Base-by-base conservation (phyloP, 2,888 invertebrate genomes). In the Autographa pulchrina region DNA sequence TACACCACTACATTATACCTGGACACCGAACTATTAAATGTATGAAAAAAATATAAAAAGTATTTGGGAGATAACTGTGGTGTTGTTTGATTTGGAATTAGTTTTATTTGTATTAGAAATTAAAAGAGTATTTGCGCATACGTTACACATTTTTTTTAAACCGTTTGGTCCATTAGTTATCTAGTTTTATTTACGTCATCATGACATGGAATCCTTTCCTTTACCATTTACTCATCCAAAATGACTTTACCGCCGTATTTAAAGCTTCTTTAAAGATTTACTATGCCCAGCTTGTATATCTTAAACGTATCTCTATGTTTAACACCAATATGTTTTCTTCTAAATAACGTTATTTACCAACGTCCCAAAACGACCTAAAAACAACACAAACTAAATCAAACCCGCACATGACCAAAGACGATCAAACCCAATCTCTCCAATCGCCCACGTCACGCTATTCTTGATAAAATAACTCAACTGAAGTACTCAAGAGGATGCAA, bases 401-500 rank as follows among this genome's bases (percentile, higher is more conserved):
- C 25, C 18, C n/a, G 11, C 31, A 63, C 43, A 62, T 48, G 11
- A 63, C 52, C 65, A 32, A 14, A 59, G 41, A 11, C 61, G 8
- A 65, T 65, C 78, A 16, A 67, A 35, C 63, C 9, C 56, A 48
- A 76, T 70, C 70, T 56, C 13, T 20, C 56, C 60, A 70, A 79
- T 70, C 62, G 48, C 35, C 43, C 64, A 59, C 74, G 59, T 61
- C 65, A 71, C 70, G 62, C 59, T 52, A 62, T 54, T 67, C 58
- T 59, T 75, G 71, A 68, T 83, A 74, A 68, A 73, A 79, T 74
- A n/a, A 52, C 63, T 32, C 70, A 41, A 20, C n/a, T 62, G 18
- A 68, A 70, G 77, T 31, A 60, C 67, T 64, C 31, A 25, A 85
- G 81, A 78, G 82, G 84, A 82, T 83, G 82, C 82, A 83, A 78